Base-by-base conservation (phyloP, 2,888 invertebrate species). In the Coronaproctus castanopsis region DNA sequence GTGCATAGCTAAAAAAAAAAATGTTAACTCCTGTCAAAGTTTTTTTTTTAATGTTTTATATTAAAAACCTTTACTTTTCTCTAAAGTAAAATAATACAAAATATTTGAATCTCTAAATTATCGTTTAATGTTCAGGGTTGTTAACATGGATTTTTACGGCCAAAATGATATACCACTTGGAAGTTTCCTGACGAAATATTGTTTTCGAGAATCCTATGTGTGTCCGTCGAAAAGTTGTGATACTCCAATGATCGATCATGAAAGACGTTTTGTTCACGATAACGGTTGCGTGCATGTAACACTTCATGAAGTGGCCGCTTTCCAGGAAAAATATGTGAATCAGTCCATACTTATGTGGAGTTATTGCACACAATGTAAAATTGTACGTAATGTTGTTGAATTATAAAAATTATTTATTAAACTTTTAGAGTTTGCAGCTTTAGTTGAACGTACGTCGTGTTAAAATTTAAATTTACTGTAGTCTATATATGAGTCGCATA, bases 71-170 rank as follows among this genome's bases (percentile, higher is more conserved):
- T 18, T 22, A 20, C 18, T 19, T 52, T 54, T 36, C 2, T 21
- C 21, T 36, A 19, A 52, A 54, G 22, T n/a, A 23, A 55, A 57
- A 54, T 50, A 51, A 56, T 51, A 51, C 48, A 60, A 60, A n/a
- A 57, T 23, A 57, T 62, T 24, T 50, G 52, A 36, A 24, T 19
- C 49, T 54, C 24, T 51, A 20, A 23, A 23, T 49, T 50, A 51
- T 19, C 57, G 23, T 53, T 55, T 61, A 57, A 63, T 62, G 69
- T 69, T 22, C 66, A 85, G 85, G 83, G 80, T 89, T 58, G 85
- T 90, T 0, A 81, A 82, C 59, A 97, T 98, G 92, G 87, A 90
- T 68, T 87, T 93, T 75, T 98, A 98, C 72, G 92, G 92, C 0
- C 79, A 83, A 21, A 89, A 93, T 69, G 98, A 98, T 72, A 92